Percentiles rank a stretch among this genome's conserved stretches.
Conservation (phyloP, 2,888 invertebrate genomes). For the Drosophila gaucha region DNA sequence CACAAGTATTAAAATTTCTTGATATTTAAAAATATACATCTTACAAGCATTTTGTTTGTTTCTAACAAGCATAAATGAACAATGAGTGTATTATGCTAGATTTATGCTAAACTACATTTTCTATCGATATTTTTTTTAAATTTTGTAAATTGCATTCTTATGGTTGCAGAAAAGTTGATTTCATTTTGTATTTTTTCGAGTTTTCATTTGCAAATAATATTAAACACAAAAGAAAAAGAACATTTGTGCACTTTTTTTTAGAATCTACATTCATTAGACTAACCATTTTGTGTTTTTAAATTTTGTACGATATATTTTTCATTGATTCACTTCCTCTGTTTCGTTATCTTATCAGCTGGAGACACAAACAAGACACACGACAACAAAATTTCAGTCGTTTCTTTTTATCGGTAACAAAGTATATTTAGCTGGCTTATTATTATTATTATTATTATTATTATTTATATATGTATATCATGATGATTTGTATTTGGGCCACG, state of each 20-base stretch:
- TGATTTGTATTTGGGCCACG: conserved; percentile 73
- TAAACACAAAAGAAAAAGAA: not conserved
- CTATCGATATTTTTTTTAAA: not conserved
- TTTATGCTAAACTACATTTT: not conserved
- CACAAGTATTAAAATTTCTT: not conserved
- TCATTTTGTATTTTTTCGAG: not conserved
- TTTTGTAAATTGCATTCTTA: not conserved
- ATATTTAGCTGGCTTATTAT: conserved; percentile 52
- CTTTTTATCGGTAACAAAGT: conserved; percentile 29
- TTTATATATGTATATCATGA: conserved; percentile 9
- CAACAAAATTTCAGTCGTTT: conserved; percentile 2
- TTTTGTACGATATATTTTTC: conserved; percentile 1
- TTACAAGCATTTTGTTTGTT: not conserved
- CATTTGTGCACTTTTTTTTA: not conserved
- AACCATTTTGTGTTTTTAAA: not conserved
- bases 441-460: conserved; percentile 3
- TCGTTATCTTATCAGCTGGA: conserved; percentile 46
- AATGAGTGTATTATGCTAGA: not conserved
- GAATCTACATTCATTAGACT: not conserved
- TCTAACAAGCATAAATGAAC: too few relatives aligned
- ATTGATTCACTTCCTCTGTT: conserved; percentile 38
- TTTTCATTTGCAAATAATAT: not conserved
- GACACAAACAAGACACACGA: conserved; percentile 16
- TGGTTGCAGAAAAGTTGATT: not conserved
- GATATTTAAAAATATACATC: not conserved